Evolutionary conservation across 1,140 invertebrate genomes (phyloP), one percentile per base, ranked within the genome.

Genomic region (Magallana gigas): DNA sequence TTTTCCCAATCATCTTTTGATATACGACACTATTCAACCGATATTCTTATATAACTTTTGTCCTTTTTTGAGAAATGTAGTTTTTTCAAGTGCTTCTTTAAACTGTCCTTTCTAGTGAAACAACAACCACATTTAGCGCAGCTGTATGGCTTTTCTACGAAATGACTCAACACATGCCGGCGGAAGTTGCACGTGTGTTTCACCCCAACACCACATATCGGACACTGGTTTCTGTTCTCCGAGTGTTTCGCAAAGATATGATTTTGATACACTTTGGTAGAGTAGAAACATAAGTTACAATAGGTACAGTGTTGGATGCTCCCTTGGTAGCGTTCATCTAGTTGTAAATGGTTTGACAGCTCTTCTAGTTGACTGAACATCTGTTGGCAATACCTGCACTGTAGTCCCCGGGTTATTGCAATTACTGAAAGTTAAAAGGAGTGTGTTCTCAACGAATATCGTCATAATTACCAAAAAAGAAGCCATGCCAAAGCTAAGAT

Each of bases 121-220:
- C 57, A 16, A n/a, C 81, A 57, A 18, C 81, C 81, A 57, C 81
- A 83, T 57, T 83, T 83, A 9, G 16, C 9, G 57, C 81, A 83
- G 1, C n/a, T 8, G 23, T 57, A 83, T 2, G 57, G 48, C 16
- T 58, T 83, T 9, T 83, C 81, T 12, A 83, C 81, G 16, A 58
- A 83, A 83, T 83, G 81, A 18, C 48, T 83, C 18, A 58, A 57
- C 23, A 83, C 81, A 23, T 88, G 87, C 0, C 83, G 57, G 2
- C 58, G 71, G 18, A 88, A 60, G 60, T 85, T 85, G 60, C 84
- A 84, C 11, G 85, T 80, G 82, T 76, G 58, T 16, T 83, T 64
- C 8, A 85, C 64, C 6, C n/a, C 8, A 36, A 62, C 85, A 1
- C 84, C 76, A 82, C 87, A 88, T 29, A 85, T 83, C 14, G 36